A percentile compares a stretch with the other conserved stretches of the same genome.
Evolutionary conservation across 2,797 vertebrate species (phyloP).

Genomic region (Bufotes viridis): DNA sequence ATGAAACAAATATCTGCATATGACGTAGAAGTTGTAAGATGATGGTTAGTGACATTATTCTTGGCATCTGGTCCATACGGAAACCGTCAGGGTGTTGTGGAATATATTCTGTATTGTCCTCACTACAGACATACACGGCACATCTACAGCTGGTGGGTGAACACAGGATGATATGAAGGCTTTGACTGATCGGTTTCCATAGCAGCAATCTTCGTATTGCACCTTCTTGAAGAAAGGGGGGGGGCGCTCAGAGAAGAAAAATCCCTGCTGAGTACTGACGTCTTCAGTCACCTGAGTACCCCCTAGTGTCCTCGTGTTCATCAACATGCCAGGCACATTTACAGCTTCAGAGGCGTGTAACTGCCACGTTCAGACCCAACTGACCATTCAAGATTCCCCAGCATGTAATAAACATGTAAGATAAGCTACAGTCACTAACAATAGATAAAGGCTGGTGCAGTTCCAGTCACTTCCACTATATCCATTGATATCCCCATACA

Average conservation of each 20-base stretch:
- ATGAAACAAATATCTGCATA: too few relatives aligned
- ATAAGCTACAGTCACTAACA: too few relatives aligned
- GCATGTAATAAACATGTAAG: too few relatives aligned
- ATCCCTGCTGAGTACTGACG: slow-evolving; percentile 12
- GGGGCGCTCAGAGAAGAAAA: not conserved
- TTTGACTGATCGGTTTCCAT: slow-evolving; percentile 33
- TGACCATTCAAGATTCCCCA: not conserved
- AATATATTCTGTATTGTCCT: not conserved
- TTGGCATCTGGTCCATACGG: not conserved
- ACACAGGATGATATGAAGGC: not conserved
- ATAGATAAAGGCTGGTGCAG: not conserved
- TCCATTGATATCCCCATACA: not conserved
- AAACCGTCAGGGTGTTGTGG: not conserved
- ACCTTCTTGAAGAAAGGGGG: not conserved
- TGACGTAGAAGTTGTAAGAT: too few relatives aligned
- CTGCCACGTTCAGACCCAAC: not conserved
- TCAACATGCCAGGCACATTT: not conserved
- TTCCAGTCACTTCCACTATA: not conserved
- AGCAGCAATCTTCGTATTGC: slow-evolving; percentile 15
- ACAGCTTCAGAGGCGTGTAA: not conserved
- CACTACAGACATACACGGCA: not conserved
- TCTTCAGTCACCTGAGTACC: not conserved
- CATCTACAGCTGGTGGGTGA: not conserved
- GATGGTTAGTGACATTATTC: not conserved
- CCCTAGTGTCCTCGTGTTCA: not conserved